Percentiles rank a stretch among this genome's conserved stretches.
Conservation (phyloP, 2,888 invertebrate species). For the Gymnoscelis rufifasciata region DNA sequence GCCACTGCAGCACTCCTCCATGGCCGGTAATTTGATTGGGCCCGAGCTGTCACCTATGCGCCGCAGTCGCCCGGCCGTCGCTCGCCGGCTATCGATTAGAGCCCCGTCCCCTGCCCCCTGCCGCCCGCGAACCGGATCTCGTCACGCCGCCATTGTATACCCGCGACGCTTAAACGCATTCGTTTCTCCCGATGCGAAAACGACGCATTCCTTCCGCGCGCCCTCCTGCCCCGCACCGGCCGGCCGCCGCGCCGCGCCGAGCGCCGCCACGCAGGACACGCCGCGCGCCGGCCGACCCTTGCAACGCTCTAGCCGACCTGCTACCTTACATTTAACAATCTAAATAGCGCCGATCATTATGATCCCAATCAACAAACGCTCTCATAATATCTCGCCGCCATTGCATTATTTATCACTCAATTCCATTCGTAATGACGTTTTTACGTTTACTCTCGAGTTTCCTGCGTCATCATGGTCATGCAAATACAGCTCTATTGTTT, state of each 20-base stretch:
- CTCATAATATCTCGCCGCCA: conserved; percentile 24
- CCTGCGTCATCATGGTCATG: conserved; percentile 15
- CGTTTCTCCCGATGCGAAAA: conserved; percentile 80
- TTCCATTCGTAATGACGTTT: conserved; percentile 17
- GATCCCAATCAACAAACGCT: conserved; percentile 29
- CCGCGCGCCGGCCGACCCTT: conserved; percentile 46
- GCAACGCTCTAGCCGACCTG: conserved; percentile 50
- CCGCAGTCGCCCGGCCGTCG: conserved; percentile 77
- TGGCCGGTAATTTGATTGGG: conserved; percentile 77
- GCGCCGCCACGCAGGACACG: conserved; percentile 53
- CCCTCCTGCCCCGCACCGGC: conserved; percentile 58
- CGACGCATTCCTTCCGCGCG: conserved; percentile 79
- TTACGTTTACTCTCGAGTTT: conserved; percentile 19
- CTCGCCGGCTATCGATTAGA: conserved; percentile 79
- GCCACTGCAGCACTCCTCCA: conserved; percentile 68
- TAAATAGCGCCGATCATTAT: background rate
- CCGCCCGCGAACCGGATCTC: conserved; percentile 78
- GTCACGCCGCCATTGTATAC: conserved; percentile 79
- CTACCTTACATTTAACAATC: background rate
- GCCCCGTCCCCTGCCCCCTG: conserved; percentile 64
- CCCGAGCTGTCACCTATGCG: conserved; percentile 78
- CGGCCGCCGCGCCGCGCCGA: conserved; percentile 48
- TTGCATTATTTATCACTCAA: conserved; percentile 28
- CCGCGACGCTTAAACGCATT: conserved; percentile 80
- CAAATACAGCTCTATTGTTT: conserved; percentile 1